Percentiles rank a stretch among this genome's conserved stretches.
Evolutionary conservation across 2,113 vertebrate species (phyloP).

Genomic region (Mus pahari): DNA sequence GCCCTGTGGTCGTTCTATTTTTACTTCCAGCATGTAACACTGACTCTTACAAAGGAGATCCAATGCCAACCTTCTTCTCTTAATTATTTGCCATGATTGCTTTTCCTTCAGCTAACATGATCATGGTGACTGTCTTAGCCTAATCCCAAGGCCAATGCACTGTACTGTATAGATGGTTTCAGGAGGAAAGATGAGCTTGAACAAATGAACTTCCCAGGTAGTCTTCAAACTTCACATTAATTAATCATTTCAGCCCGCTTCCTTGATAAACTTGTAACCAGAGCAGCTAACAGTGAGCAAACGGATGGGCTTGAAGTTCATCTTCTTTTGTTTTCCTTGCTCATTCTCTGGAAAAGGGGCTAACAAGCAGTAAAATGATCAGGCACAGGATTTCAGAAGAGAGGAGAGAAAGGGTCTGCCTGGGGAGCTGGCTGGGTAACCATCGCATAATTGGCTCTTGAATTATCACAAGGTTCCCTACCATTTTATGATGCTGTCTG

Average conservation of each 20-base stretch:
- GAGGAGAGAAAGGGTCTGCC: background rate
- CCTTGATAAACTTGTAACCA: constrained; percentile 60
- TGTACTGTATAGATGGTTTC: background rate
- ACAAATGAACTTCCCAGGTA: constrained; percentile 5
- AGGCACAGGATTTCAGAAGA: background rate
- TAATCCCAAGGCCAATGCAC: background rate
- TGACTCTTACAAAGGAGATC: background rate
- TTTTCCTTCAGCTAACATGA: background rate
- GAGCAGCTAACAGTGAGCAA: constrained; percentile 59
- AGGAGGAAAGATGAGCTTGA: constrained; percentile 9
- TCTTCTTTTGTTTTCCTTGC: constrained; percentile 71
- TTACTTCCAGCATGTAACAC: background rate
- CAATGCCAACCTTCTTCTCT: background rate
- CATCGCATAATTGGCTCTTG: background rate
- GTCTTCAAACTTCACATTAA: constrained; percentile 48
- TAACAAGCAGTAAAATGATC: constrained; percentile 66
- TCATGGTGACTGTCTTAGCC: background rate
- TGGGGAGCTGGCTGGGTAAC: background rate
- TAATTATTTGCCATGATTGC: background rate
- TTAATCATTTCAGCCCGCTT: constrained; percentile 52
- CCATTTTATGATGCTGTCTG: background rate
- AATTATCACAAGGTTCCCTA: constrained; percentile 40
- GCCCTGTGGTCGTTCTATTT: background rate
- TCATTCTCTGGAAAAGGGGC: constrained; percentile 59
- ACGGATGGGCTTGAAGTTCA: constrained; percentile 48